Conservation (phyloP, 2,113 vertebrate species). For the Abramis brama region DNA sequence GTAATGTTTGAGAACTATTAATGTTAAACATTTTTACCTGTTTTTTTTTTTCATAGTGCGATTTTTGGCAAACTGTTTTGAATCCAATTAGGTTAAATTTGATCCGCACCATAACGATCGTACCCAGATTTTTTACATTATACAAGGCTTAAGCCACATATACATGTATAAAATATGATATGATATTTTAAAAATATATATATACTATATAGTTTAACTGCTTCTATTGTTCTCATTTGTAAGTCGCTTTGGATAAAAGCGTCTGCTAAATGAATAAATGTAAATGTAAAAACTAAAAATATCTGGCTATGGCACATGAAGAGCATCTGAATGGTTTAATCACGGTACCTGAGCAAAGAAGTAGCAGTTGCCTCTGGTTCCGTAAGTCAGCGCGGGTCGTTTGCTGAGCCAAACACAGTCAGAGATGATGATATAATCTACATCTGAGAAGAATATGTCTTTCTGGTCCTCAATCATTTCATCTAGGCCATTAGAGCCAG, state of each 20-base stretch:
- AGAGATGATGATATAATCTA: conserved; percentile 81
- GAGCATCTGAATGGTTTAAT: background rate
- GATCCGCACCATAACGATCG: background rate
- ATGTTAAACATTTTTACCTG: background rate
- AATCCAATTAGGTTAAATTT: background rate
- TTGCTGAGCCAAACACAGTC: conserved; percentile 80
- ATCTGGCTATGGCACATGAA: no score
- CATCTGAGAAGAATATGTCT: conserved; percentile 79
- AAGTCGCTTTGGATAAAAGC: no score
- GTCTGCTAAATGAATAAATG: no score
- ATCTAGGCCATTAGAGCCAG: conserved; percentile 78
- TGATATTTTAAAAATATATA: no score
- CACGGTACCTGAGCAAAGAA: conserved; percentile 78
- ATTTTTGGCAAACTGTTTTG: background rate
- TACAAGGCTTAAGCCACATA: no score
- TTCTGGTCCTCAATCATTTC: conserved; percentile 75
- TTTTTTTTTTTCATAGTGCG: background rate
- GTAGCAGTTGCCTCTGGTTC: conserved; percentile 84
- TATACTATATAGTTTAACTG: no score
- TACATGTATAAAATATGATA: no score
- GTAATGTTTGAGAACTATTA: background rate
- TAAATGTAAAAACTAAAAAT: no score
- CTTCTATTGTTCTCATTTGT: no score
- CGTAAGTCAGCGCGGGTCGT: conserved; percentile 80
- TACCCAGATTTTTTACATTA: background rate